phyloP scores from a whole-genome alignment of 2,797 vertebrate species.

The Synaphobranchus kaupii region DNA sequence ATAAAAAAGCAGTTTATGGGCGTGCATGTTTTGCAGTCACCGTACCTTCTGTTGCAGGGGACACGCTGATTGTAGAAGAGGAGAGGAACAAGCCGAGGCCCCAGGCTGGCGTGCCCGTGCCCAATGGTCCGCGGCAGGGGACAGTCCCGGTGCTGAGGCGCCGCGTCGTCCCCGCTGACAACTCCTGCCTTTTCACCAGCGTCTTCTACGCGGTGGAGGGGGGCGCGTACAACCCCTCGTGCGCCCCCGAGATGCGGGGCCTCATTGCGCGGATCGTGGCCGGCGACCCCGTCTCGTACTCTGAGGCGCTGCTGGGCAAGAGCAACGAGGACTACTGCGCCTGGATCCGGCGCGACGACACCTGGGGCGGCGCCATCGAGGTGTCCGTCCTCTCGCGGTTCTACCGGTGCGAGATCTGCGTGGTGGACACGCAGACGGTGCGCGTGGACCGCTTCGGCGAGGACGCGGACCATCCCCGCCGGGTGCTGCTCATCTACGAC shows the following conservation, averaged over 20 bases:
- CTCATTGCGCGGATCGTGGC: constrained; percentile 94
- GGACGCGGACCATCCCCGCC: constrained; percentile 87
- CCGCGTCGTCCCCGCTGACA: constrained; percentile 89
- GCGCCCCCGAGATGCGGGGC: constrained; percentile 88
- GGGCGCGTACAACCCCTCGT: constrained; percentile 85
- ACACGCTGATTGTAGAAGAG: constrained; percentile 95
- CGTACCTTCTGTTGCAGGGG: constrained; percentile 73
- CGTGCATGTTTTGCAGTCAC: neutral
- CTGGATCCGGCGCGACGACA: constrained; percentile 91
- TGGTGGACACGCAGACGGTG: constrained; percentile 96
- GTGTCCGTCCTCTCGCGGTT: constrained; percentile 95
- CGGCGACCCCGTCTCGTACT: constrained; percentile 84
- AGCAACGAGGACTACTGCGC: constrained; percentile 90
- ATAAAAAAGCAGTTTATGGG: neutral
- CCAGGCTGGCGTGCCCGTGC: constrained; percentile 61
- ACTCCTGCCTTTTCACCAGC: constrained; percentile 97
- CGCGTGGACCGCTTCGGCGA: constrained; percentile 97
- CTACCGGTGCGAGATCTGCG: constrained; percentile 96
- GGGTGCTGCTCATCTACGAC: constrained; percentile 94
- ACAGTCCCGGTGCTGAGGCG: constrained; percentile 75
- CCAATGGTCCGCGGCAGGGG: constrained; percentile 69
- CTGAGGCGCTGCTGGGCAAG: constrained; percentile 90
- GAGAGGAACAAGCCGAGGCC: constrained; percentile 81
- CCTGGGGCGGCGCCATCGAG: constrained; percentile 98
- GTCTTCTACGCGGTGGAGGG: constrained; percentile 93